phyloP scores from a whole-genome alignment of 2,888 invertebrate species.

The Caenorhabditis uteleia region DNA sequence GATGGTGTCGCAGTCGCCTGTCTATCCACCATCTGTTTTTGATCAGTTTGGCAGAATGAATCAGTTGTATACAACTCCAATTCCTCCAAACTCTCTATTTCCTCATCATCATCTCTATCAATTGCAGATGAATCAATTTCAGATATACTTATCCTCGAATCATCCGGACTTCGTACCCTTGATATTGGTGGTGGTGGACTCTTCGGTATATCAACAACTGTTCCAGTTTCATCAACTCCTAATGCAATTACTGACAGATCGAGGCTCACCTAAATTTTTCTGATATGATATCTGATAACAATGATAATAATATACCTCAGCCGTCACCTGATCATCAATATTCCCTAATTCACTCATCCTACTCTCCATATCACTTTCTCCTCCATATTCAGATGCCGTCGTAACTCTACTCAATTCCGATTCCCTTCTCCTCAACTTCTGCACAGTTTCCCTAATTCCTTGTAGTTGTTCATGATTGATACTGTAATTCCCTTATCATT shows the following conservation, averaged over 20 bases:
- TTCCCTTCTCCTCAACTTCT: slow-evolving; percentile 12
- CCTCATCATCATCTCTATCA: slow-evolving; percentile 20
- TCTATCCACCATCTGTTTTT: slow-evolving; percentile 12
- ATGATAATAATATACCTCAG: too few species aligned
- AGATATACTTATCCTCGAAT: background rate
- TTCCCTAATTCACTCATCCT: slow-evolving; percentile 13
- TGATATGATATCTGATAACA: background rate
- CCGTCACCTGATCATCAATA: slow-evolving; percentile 13
- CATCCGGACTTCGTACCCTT: too few species aligned
- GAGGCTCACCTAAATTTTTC: slow-evolving; percentile 18
- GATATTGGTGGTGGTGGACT: background rate
- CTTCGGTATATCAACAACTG: slow-evolving; percentile 23
- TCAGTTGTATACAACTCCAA: slow-evolving; percentile 21
- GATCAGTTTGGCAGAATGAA: slow-evolving; percentile 23
- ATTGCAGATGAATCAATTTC: background rate
- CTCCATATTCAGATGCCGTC: slow-evolving; percentile 16
- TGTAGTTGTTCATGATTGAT: slow-evolving; percentile 29
- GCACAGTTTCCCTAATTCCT: slow-evolving; percentile 27
- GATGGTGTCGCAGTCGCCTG: slow-evolving; percentile 14
- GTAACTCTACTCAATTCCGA: slow-evolving; percentile 21
- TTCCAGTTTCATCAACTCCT: slow-evolving; percentile 41
- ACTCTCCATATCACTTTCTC: slow-evolving; percentile 6
- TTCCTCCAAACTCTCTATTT: slow-evolving; percentile 29
- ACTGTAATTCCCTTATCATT: background rate
- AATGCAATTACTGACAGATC: slow-evolving; percentile 28